Conservation (phyloP, 2,797 vertebrate genomes). For the Danio jaintianensis region DNA sequence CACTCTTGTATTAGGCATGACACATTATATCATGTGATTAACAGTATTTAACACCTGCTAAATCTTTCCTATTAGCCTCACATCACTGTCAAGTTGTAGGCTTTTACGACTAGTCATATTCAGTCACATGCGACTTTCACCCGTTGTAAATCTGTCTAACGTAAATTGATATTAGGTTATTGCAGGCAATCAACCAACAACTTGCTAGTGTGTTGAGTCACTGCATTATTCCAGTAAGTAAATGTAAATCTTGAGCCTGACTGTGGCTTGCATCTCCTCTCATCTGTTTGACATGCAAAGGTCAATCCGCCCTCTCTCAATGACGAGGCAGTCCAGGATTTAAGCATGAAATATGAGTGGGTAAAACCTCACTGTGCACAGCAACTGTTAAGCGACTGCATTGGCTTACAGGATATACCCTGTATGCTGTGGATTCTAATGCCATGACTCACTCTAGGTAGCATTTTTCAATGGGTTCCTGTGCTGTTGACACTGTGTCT, state of each 20-base stretch:
- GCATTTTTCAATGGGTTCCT: slow-evolving; percentile 57
- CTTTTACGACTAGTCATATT: slow-evolving; percentile 34
- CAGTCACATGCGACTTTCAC: slow-evolving; percentile 10
- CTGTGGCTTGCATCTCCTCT: background rate
- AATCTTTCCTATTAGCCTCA: slow-evolving; percentile 23
- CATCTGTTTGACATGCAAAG: slow-evolving; percentile 33
- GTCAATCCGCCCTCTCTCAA: slow-evolving; percentile 33
- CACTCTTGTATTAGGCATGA: background rate
- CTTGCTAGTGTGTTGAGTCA: background rate
- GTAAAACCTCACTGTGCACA: slow-evolving; percentile 33
- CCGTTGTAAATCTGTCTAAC: slow-evolving; percentile 22
- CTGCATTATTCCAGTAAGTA: background rate
- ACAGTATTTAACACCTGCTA: slow-evolving; percentile 1
- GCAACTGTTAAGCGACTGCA: slow-evolving; percentile 36
- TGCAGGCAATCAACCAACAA: background rate
- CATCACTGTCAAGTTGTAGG: slow-evolving; percentile 37
- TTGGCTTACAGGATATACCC: slow-evolving; percentile 47
- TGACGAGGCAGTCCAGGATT: slow-evolving; percentile 18
- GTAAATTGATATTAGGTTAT: background rate
- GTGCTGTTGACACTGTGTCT: slow-evolving; percentile 60
- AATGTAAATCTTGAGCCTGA: background rate
- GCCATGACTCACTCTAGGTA: slow-evolving; percentile 53
- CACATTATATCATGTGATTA: background rate
- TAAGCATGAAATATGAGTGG: slow-evolving; percentile 40
- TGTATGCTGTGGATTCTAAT: slow-evolving; percentile 41